Conservation (phyloP, 2,888 invertebrate genomes). For the Melanotus villosus region DNA sequence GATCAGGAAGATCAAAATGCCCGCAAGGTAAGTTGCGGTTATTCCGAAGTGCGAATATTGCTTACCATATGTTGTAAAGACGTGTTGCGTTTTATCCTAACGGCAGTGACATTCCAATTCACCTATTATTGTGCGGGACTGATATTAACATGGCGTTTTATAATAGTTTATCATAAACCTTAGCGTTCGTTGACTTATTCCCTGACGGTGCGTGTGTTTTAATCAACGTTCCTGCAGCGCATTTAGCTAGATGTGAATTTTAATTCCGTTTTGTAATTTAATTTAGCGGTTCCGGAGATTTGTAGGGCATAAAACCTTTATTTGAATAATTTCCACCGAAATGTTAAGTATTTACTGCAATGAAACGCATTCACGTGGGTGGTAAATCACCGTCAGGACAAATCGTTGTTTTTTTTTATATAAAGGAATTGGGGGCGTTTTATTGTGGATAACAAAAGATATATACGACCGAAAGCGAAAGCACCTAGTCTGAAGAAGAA, state of each 20-base stretch:
- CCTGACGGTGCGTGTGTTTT: conserved; percentile 16
- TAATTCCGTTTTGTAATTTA: conserved; percentile 4
- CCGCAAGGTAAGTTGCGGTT: neutral
- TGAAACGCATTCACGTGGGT: neutral
- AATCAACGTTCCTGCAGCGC: conserved; percentile 4
- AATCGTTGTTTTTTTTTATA: neutral
- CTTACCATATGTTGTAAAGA: neutral
- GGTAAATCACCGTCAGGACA: neutral
- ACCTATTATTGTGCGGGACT: conserved; percentile 33
- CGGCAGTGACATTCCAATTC: conserved; percentile 46
- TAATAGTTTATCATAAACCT: conserved; percentile 16
- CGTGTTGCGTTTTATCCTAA: conserved; percentile 34
- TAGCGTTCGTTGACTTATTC: conserved; percentile 35
- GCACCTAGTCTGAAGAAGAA: conserved; percentile 8
- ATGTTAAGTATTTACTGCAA: neutral
- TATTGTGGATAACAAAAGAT: conserved; percentile 3
- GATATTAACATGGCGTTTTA: conserved; percentile 30
- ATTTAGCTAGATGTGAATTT: neutral
- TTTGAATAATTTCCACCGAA: no score
- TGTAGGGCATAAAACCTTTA: no score
- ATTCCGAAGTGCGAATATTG: conserved; percentile 12
- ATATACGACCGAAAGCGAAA: conserved; percentile 17
- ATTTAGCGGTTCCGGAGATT: neutral
- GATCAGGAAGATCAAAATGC: neutral
- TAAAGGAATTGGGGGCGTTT: neutral